These are phyloP conservation scores for Helicoverpa assulta DNA, from an alignment of 2,888 invertebrate genomes.

Conservation along the genomic window DNA sequence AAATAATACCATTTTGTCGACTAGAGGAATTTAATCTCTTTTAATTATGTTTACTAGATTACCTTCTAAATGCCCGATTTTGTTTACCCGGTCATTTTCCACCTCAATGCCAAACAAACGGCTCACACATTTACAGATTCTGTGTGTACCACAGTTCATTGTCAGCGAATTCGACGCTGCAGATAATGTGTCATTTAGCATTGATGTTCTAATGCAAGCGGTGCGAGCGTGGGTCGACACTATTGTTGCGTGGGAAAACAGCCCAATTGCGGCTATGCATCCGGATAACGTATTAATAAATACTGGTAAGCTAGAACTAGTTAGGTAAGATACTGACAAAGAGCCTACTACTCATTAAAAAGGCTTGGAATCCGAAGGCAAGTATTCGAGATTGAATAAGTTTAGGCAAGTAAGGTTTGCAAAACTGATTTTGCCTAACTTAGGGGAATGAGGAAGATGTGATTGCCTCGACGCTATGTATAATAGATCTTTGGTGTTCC, in stretches of 20 bases:
- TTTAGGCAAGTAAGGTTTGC: slow-evolving; percentile 6
- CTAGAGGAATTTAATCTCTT: neutral
- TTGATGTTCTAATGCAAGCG: slow-evolving; percentile 70
- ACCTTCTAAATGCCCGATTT: slow-evolving; percentile 11
- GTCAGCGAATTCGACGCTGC: slow-evolving; percentile 61
- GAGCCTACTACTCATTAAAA: slow-evolving; percentile 5
- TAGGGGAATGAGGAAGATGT: slow-evolving; percentile 4
- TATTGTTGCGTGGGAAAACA: slow-evolving; percentile 82
- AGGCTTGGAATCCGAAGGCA: neutral
- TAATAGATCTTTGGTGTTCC: slow-evolving; percentile 36
- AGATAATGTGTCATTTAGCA: slow-evolving; percentile 73
- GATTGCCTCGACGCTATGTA: slow-evolving; percentile 2
- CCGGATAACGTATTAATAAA: slow-evolving; percentile 62
- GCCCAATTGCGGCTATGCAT: slow-evolving; percentile 76
- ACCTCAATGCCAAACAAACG: slow-evolving; percentile 29
- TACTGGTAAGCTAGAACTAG: slow-evolving; percentile 34
- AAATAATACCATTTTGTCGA: too few species aligned
- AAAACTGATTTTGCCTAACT: slow-evolving; percentile 6
- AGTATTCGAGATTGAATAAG: slow-evolving; percentile 3
- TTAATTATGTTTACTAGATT: slow-evolving; percentile 1
- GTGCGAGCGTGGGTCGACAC: slow-evolving; percentile 74
- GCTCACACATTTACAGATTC: slow-evolving; percentile 30
- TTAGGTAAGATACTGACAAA: slow-evolving; percentile 33
- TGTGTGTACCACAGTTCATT: slow-evolving; percentile 49
- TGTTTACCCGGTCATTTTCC: slow-evolving; percentile 15